Percentiles rank a stretch among this genome's conserved stretches.
Evolutionary conservation across 2,888 invertebrate genomes (phyloP).

Genomic region (Machimus atricapillus): DNA sequence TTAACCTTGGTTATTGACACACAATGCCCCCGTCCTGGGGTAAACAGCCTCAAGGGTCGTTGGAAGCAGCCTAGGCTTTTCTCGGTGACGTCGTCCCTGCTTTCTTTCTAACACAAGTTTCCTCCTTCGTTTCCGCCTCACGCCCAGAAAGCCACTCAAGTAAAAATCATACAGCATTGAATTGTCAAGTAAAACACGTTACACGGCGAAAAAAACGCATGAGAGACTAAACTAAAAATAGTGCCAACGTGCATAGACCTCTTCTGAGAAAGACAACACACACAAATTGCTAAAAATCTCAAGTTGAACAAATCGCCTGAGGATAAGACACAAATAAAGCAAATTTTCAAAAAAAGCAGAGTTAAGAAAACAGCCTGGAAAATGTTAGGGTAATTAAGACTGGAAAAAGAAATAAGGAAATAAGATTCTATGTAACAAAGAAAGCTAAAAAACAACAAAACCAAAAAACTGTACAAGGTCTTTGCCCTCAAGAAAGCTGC

Average conservation of each 20-base stretch:
- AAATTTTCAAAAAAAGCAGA: not conserved
- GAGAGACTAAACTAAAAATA: slow-evolving; percentile 9
- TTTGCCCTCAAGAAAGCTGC: slow-evolving; percentile 22
- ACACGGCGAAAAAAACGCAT: not conserved
- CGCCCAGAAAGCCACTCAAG: not conserved
- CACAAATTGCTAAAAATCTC: not conserved
- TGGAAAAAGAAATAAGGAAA: not conserved
- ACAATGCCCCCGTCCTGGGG: not conserved
- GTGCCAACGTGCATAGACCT: slow-evolving; percentile 27
- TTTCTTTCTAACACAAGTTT: not conserved
- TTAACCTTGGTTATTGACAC: slow-evolving; percentile 13
- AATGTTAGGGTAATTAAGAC: not conserved
- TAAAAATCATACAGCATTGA: not conserved
- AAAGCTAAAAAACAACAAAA: slow-evolving; percentile 15
- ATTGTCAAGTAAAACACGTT: not conserved
- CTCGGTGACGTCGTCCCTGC: not conserved
- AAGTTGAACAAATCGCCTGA: not conserved
- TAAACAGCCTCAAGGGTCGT: slow-evolving; percentile 31
- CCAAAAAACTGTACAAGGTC: slow-evolving; percentile 20
- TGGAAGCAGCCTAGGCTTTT: not conserved
- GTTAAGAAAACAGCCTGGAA: not conserved
- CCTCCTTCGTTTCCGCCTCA: not conserved
- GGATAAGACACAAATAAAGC: not conserved
- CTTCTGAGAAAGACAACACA: not conserved
- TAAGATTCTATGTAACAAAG: not conserved